Base-by-base conservation (phyloP, 2,888 invertebrate species). In the Xanthia togata region DNA sequence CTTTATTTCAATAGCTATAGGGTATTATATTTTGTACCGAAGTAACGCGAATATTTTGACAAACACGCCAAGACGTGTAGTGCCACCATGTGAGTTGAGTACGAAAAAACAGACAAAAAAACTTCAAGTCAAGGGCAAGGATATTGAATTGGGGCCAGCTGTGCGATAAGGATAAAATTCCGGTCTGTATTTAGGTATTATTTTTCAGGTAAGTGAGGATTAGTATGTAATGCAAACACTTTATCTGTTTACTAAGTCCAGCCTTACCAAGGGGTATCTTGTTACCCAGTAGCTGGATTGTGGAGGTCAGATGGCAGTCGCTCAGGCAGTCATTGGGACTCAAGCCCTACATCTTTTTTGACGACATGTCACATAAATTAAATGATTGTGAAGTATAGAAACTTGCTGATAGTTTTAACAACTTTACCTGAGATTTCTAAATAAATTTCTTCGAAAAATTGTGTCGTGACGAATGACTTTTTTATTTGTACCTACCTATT, bases 101-200 rank as follows among this genome's bases (percentile, higher is more conserved):
- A 23, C 44, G 68, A 38, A 79, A 65, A 83, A 68, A 78, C 68
- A 79, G 60, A 75, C 41, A 65, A 81, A 81, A 87, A 83, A 86
- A 83, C 69, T 6, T 17, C 11, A 62, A 76, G 65, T 86, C 86
- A 86, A 87, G 84, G 88, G 73, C 86, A 76, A 79, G 71, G 76
- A 83, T 83, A 67, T 76, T 76, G 73, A 75, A 73, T 60, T 60
- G 64, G 64, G 73, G 79, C 78, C 85, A 70, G 78, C 79, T 82
- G 78, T 76, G 50, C 44, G 75, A 77, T 85, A 82, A 77, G 74
- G 73, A 77, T 73, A 41, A 26, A 57, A 73, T 67, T 73, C 38
- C 38, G 68, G 60, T 64, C 44, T 69, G 26, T 50, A 35, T 62
- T 65, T 50, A 64, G 63, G 26, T 68, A 44, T 76, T 31, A 23